phyloP scores from a whole-genome alignment of 2,888 invertebrate genomes.

The Lacanobia wlatinum region DNA sequence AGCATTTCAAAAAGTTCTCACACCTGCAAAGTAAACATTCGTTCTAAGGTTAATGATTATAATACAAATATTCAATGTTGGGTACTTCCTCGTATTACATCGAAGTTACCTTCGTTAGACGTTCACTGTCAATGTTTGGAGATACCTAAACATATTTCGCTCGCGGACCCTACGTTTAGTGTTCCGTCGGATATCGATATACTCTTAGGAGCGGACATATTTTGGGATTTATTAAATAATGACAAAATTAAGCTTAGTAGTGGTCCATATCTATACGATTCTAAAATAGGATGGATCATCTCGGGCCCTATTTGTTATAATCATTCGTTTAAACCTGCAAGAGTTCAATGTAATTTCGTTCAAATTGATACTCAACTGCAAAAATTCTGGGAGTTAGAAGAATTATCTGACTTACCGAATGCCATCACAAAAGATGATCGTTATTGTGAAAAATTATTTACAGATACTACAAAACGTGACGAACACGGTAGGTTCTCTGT shows the following conservation, averaged over 20 bases:
- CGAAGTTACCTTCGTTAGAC: conserved; percentile 11
- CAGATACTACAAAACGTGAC: conserved; percentile 10
- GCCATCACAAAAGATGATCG: conserved; percentile 1
- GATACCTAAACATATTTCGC: neutral
- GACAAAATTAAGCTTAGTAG: conserved; percentile 8
- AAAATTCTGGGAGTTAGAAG: conserved; percentile 20
- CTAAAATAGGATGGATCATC: conserved; percentile 14
- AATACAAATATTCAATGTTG: conserved; percentile 16
- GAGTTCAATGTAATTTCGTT: conserved; percentile 13
- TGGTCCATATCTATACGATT: conserved; percentile 6
- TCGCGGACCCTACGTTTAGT: conserved; percentile 22
- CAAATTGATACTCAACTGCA: conserved; percentile 11
- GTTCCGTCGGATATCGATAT: conserved; percentile 9
- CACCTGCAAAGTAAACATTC: conserved; percentile 17
- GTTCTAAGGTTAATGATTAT: conserved; percentile 11
- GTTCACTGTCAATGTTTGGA: conserved; percentile 2
- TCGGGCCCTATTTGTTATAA: neutral
- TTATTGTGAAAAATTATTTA: conserved; percentile 9
- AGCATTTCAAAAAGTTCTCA: conserved; percentile 23
- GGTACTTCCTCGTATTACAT: conserved; percentile 15
- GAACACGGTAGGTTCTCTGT: conserved; percentile 18
- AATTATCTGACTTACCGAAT: conserved; percentile 8
- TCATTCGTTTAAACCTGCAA: conserved; percentile 1
- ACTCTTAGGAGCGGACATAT: conserved; percentile 13
- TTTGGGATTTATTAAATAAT: conserved; percentile 21